Evolutionary conservation across 2,797 vertebrate species (phyloP).

Genomic region (Pelodytes ibericus): DNA sequence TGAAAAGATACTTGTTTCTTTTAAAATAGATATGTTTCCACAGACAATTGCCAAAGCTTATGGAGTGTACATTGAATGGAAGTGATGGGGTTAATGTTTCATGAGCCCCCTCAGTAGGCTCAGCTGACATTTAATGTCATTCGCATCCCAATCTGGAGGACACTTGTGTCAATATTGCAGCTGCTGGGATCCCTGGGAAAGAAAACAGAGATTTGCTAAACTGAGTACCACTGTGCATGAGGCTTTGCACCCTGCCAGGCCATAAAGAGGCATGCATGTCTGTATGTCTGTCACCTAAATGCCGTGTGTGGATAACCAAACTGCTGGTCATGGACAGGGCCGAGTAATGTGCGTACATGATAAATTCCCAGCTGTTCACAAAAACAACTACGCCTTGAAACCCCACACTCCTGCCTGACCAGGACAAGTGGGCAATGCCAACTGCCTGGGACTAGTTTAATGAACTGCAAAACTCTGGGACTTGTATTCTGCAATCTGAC

Average conservation of each 20-base stretch:
- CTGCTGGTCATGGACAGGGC: neutral
- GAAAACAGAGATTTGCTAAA: slow-evolving; percentile 53
- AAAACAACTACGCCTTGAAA: neutral
- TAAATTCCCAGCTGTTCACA: neutral
- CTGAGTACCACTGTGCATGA: neutral
- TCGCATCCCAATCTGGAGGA: slow-evolving; percentile 51
- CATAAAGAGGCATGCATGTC: neutral
- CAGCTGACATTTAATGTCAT: slow-evolving; percentile 27
- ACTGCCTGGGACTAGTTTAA: too few relatives aligned
- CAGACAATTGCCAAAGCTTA: neutral
- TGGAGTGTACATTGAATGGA: neutral
- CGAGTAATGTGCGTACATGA: too few relatives aligned
- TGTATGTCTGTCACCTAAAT: slow-evolving; percentile 2
- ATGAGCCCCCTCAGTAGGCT: slow-evolving; percentile 7
- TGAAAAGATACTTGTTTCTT: neutral
- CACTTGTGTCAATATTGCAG: slow-evolving; percentile 59
- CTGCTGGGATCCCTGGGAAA: slow-evolving; percentile 61
- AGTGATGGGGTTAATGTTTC: slow-evolving; percentile 5
- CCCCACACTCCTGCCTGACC: neutral
- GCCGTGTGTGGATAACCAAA: neutral
- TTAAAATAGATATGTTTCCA: neutral
- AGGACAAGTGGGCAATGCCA: neutral
- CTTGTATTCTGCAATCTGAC: too few relatives aligned
- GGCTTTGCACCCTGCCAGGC: slow-evolving; percentile 29
- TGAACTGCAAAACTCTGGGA: too few relatives aligned